Percentiles rank a stretch among this genome's conserved stretches.
phyloP scores from a whole-genome alignment of 2,888 invertebrate genomes.

The Scelioninae gen. 1 region DNA sequence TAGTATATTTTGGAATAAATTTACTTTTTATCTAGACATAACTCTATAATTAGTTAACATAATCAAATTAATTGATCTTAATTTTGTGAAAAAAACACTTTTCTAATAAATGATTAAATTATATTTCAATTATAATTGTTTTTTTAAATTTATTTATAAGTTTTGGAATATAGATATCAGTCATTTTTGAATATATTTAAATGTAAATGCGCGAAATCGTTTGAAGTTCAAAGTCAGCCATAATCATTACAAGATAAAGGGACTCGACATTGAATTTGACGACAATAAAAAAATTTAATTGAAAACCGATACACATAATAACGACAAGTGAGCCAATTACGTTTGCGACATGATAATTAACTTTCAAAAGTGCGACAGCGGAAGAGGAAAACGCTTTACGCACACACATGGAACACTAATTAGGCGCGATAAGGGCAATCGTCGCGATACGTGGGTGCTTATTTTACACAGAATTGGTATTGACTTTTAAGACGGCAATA shows the following conservation, averaged over 20 bases:
- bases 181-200: too few species aligned
- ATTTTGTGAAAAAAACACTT: too few species aligned
- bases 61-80: too few species aligned
- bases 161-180: too few species aligned
- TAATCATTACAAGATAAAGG: neutral
- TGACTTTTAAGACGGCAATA: conserved; percentile 40
- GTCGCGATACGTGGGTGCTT: conserved; percentile 49
- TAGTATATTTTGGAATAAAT: too few species aligned
- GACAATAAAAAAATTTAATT: neutral
- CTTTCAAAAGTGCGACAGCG: conserved; percentile 34
- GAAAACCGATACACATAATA: conserved; percentile 7
- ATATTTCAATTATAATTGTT: neutral
- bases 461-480: conserved; percentile 45
- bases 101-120: neutral
- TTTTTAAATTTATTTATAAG: neutral
- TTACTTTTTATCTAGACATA: too few species aligned
- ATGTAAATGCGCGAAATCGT: too few species aligned
- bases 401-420: conserved; percentile 54
- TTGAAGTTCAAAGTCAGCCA: too few species aligned
- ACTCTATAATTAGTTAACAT: too few species aligned
- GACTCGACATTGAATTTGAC: neutral
- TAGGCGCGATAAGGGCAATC: conserved; percentile 65
- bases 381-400: conserved; percentile 21
- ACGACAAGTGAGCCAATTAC: conserved; percentile 31
- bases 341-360: conserved; percentile 46